Conservation (phyloP, 2,888 invertebrate genomes). For the Chamaedrilus cognettii region DNA sequence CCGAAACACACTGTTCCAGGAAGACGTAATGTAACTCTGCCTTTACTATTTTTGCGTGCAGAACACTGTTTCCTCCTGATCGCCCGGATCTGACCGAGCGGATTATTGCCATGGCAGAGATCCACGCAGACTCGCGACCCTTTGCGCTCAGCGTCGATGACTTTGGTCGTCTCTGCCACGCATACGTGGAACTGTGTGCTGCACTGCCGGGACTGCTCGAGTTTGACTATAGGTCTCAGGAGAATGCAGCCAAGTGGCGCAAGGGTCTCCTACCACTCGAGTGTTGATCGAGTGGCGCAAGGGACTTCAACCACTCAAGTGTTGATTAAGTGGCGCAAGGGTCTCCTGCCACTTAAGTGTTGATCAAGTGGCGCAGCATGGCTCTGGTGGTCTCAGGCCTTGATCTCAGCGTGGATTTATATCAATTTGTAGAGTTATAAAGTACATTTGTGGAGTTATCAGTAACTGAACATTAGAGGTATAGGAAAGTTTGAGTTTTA, state of each 20-base stretch:
- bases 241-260: slow-evolving; percentile 37
- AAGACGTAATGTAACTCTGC: too few relatives aligned
- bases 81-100: slow-evolving; percentile 69
- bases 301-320: too few relatives aligned
- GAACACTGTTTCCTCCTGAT: slow-evolving; percentile 76
- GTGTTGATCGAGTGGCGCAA: too few relatives aligned
- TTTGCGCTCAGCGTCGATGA: slow-evolving; percentile 78
- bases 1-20: background rate
- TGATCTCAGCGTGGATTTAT: too few relatives aligned
- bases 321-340: slow-evolving; percentile 33
- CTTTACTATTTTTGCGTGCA: slow-evolving; percentile 40
- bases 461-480: too few relatives aligned
- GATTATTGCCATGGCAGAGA: slow-evolving; percentile 73
- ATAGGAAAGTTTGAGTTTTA: too few relatives aligned
- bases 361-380: too few relatives aligned
- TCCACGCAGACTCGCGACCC: slow-evolving; percentile 72
- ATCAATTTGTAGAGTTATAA: too few relatives aligned
- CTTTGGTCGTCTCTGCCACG: slow-evolving; percentile 74
- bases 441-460: too few relatives aligned
- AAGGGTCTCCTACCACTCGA: slow-evolving; percentile 14
- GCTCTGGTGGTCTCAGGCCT: too few relatives aligned
- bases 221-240: slow-evolving; percentile 71
- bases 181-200: slow-evolving; percentile 73
- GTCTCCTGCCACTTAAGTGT: too few relatives aligned
- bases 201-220: slow-evolving; percentile 52